Base-by-base conservation (phyloP, 2,797 vertebrate species). In the Alauda arvensis region DNA sequence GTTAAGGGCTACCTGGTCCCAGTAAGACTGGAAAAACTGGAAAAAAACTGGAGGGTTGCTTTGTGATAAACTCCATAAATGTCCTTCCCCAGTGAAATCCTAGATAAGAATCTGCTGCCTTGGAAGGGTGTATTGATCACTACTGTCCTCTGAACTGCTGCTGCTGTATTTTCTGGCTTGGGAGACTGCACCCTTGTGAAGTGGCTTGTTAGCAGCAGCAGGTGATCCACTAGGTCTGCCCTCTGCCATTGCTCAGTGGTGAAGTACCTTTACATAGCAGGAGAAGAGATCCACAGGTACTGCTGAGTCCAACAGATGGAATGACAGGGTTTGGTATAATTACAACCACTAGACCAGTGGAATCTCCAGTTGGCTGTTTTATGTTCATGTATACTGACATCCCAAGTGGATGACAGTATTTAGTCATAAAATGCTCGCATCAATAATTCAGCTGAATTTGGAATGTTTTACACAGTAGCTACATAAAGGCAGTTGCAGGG, bases 401-500 rank as follows among this genome's bases (percentile, higher is more conserved):
- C 66, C 26, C 34, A 66, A 24, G 23, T 29, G 28, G 48, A 69
- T 43, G 55, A 37, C 48, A 60, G 31, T 25, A 67, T 81, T 87
- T 85, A 90, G 60, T 53, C 60, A 81, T 61, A 67, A 94, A 85
- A 85, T 9, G 5, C 10, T 83, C 51, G 43, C 52, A 60, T 80
- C 80, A 92, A 91, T 88, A 70, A 81, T 83, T 83, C 70, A 90
- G 10, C 19, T 56, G 57, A 49, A 69, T 76, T 76, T 60, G 45
- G 8, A 42, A 23, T 46, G 29, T 43, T 51, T 83, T 31, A 45
- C 14, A 3, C n/a, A 48, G 23, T 57, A 72, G 28, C 72, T 92
- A 49, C 80, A 49, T 29, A 66, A 63, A 87, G 37, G 49, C n/a
- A 66, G 24, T 39, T 75, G 8, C 65, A 93, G 56, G 45, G 48